Evolutionary conservation across 2,797 vertebrate species (phyloP).

Genomic region (Melanotaenia maccullochi): DNA sequence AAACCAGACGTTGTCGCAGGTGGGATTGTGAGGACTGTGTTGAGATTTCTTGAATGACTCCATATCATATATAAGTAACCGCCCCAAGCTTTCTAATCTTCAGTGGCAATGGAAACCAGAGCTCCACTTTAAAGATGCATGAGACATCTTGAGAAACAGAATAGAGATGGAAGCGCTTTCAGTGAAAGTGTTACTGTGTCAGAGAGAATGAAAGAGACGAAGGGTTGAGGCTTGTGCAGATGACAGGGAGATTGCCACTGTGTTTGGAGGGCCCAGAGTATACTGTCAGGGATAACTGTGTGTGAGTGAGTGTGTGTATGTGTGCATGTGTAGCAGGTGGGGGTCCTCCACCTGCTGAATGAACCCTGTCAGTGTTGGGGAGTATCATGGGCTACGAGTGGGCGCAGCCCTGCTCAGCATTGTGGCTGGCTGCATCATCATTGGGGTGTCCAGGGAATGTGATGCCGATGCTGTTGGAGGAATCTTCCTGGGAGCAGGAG

Average conservation of each 20-base stretch:
- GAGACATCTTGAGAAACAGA: conserved; percentile 69
- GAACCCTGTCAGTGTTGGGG: conserved; percentile 83
- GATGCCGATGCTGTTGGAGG: conserved; percentile 86
- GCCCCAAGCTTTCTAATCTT: conserved; percentile 54
- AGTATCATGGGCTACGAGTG: conserved; percentile 88
- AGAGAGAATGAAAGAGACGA: conserved; percentile 52
- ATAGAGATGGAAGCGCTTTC: conserved; percentile 36
- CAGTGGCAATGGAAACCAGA: conserved; percentile 76
- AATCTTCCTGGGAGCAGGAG: conserved; percentile 85
- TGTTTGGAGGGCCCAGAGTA: conserved; percentile 28
- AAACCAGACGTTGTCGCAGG: conserved; percentile 21
- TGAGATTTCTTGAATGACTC: conserved; percentile 63
- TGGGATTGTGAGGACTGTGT: conserved; percentile 30
- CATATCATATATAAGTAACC: conserved; percentile 49
- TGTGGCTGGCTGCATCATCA: conserved; percentile 89
- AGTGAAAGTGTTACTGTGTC: conserved; percentile 69
- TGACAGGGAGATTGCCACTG: conserved; percentile 20
- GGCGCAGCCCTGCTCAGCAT: conserved; percentile 86
- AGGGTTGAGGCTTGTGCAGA: conserved; percentile 21
- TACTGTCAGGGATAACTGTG: conserved; percentile 8
- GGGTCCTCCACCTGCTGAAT: conserved; percentile 77
- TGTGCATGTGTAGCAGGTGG: conserved; percentile 42
- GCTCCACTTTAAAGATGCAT: conserved; percentile 83
- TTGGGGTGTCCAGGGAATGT: conserved; percentile 86
- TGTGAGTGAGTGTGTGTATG: conserved; percentile 11